These are phyloP conservation scores for Mactra quadrangularis DNA, from an alignment of 1,140 invertebrate species.

Conservation along the genomic window DNA sequence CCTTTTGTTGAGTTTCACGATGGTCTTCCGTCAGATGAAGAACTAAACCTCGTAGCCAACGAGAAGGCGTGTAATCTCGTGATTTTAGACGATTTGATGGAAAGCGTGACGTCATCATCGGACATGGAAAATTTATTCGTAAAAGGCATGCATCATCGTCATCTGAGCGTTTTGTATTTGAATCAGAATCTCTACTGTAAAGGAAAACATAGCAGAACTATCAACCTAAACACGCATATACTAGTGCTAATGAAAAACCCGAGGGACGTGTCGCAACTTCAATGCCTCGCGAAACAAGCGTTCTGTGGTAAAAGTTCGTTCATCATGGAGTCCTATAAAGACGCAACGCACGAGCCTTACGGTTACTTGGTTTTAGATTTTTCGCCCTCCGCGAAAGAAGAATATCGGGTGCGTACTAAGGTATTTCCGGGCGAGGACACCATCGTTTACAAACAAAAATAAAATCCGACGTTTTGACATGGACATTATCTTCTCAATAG, in stretches of 20 bases:
- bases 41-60: neutral
- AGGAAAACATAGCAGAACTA: constrained; percentile 43
- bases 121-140: constrained; percentile 52
- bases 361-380: constrained; percentile 50
- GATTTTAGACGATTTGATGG: constrained; percentile 44
- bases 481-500: too few species aligned
- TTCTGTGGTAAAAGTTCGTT: constrained; percentile 23
- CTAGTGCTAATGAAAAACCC: constrained; percentile 49
- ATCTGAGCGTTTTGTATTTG: constrained; percentile 35
- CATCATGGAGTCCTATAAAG: constrained; percentile 50
- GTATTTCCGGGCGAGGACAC: constrained; percentile 51
- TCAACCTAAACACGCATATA: constrained; percentile 33
- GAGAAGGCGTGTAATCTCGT: constrained; percentile 24
- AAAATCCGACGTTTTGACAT: neutral
- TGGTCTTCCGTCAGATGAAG: constrained; percentile 14
- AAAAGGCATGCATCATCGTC: constrained; percentile 46
- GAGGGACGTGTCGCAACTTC: constrained; percentile 49
- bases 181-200: constrained; percentile 53
- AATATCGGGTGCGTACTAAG: constrained; percentile 1
- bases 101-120: constrained; percentile 14
- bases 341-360: constrained; percentile 27
- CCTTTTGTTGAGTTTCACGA: constrained; percentile 23
- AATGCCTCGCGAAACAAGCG: constrained; percentile 24
- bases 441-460: constrained; percentile 23
- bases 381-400: neutral